Percentiles rank a stretch among this genome's conserved stretches.
These are phyloP conservation scores for Dryoscopus gambensis DNA, from an alignment of 2,113 vertebrate species.

Conservation along the genomic window DNA sequence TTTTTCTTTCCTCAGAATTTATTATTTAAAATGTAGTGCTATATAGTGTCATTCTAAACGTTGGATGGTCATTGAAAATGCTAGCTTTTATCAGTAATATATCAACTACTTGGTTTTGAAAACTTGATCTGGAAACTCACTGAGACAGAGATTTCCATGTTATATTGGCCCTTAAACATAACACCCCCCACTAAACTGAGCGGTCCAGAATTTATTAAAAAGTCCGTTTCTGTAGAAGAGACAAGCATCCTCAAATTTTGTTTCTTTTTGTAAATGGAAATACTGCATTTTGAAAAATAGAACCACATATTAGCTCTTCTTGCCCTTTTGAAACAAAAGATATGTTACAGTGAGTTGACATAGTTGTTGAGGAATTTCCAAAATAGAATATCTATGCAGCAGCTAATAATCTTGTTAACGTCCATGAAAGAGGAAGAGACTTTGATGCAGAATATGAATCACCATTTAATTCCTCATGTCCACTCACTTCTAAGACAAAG, in stretches of 20 bases:
- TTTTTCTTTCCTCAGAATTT: background rate
- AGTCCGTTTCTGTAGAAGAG: background rate
- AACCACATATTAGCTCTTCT: background rate
- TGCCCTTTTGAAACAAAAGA: background rate
- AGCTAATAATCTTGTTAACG: background rate
- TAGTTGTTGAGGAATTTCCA: background rate
- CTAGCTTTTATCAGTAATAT: background rate
- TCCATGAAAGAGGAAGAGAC: background rate
- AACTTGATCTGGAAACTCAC: background rate
- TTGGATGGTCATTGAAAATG: background rate
- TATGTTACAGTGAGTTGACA: background rate
- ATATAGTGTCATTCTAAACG: background rate
- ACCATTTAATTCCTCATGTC: background rate
- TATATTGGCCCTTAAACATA: background rate
- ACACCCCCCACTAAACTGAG: fast-evolving
- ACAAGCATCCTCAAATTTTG: background rate
- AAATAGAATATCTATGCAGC: background rate
- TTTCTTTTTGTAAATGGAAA: background rate
- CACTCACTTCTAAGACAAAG: background rate
- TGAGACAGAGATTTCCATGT: background rate
- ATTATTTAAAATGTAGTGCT: background rate
- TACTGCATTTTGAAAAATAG: background rate
- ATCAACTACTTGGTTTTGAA: background rate
- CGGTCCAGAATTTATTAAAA: background rate
- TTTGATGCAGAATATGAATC: background rate